Evolutionary conservation across 2,888 invertebrate genomes (phyloP).

Genomic region (Flexamia atlantica): DNA sequence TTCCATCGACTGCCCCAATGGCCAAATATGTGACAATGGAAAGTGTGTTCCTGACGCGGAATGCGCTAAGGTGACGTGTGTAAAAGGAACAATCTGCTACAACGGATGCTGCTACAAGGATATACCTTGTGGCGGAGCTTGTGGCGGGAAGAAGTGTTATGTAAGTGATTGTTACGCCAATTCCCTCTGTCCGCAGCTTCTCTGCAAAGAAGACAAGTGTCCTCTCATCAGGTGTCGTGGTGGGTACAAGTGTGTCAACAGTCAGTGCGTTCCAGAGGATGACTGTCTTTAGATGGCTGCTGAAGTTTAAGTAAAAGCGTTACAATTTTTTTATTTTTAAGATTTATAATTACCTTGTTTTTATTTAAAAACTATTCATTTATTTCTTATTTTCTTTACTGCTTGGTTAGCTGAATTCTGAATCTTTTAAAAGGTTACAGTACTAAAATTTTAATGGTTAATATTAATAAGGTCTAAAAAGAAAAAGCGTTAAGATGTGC

Average conservation of each 20-base stretch:
- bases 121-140: not conserved
- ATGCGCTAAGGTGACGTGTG: not conserved
- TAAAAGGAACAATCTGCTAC: not conserved
- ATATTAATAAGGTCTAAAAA: no score
- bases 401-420: no score
- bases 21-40: not conserved
- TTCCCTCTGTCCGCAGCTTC: not conserved
- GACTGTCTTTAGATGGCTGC: no score
- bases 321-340: no score
- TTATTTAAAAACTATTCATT: no score
- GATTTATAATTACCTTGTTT: no score
- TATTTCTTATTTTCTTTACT: no score
- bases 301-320: no score
- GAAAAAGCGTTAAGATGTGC: no score
- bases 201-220: not conserved
- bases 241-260: not conserved
- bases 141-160: not conserved
- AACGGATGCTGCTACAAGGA: not conserved
- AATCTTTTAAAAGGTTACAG: no score
- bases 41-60: not conserved
- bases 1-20: not conserved
- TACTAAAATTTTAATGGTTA: no score
- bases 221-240: not conserved
- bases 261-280: not conserved
- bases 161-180: not conserved